Base-by-base conservation (phyloP, 2,113 vertebrate genomes). In the Tricholaema leucomelas region DNA sequence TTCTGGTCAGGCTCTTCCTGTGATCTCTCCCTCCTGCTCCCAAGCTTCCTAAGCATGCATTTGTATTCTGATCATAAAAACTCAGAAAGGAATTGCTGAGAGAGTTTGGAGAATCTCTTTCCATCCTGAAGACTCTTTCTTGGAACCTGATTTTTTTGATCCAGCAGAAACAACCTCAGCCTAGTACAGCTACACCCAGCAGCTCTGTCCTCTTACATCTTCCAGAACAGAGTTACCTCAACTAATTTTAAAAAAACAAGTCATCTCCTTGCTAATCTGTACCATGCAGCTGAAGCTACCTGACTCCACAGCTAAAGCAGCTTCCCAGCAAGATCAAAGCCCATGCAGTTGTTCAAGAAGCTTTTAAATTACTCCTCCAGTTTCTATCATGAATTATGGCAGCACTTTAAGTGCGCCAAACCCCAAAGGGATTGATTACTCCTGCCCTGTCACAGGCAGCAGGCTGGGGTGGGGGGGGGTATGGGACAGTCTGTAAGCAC, bases 261-360 rank as follows among this genome's bases (percentile, higher is more conserved):
- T 52, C 77, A 78, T 3, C 28, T 30, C 15, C 5, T 52, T 23
- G 13, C 55, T 59, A 71, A 59, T 81, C 74, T 79, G 35, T 21
- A 54, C 38, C 0, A 0, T 85, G 75, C 65, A 80, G 67, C 75
- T 85, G 69, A 88, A 87, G 75, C 59, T 90, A 87, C 78, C 84
- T 64, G 87, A 87, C 67, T 70, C 81, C 78, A 66, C 2, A 6
- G 75, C 52, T 80, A 71, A 46, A 64, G n/a, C 72, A 87, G 75
- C n/a, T 82, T 48, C 35, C n/a, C 56, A 75, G 20, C 42, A 74
- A 92, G 81, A 88, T 93, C 79, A 93, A 93, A 95, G 87, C 52
- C 64, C 1, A 1, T 56, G 81, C 83, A 85, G 90, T 79, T 92
- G 73, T 93, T 81, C 31, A 2, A 88, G 88, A 14, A 94, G 85